These are phyloP conservation scores for Argyresthia albistria DNA, from an alignment of 2,888 invertebrate genomes.

Conservation along the genomic window DNA sequence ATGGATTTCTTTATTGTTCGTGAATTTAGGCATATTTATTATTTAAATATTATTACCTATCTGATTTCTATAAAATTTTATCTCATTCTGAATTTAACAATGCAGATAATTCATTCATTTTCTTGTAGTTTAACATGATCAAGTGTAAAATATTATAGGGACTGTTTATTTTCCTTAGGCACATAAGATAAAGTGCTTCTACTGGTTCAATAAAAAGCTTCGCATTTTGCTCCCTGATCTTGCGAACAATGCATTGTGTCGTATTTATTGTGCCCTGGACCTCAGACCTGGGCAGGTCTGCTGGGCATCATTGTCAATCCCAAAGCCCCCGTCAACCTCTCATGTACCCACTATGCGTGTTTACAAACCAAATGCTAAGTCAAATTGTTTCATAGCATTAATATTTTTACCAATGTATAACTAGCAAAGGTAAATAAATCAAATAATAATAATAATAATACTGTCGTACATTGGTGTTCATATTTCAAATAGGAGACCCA, in stretches of 20 bases:
- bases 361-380: slow-evolving; percentile 65
- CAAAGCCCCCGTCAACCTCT: slow-evolving; percentile 16
- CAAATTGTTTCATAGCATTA: slow-evolving; percentile 68
- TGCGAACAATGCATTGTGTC: slow-evolving; percentile 1
- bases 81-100: slow-evolving; percentile 19
- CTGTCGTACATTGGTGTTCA: slow-evolving; percentile 27
- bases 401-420: slow-evolving; percentile 71
- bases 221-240: slow-evolving; percentile 23
- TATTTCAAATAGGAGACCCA: neutral
- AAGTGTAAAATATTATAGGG: slow-evolving; percentile 65
- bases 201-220: slow-evolving; percentile 52
- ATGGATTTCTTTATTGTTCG: slow-evolving; percentile 24
- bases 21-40: slow-evolving; percentile 29
- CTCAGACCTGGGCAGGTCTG: neutral
- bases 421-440: slow-evolving; percentile 71
- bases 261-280: neutral
- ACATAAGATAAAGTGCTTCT: slow-evolving; percentile 66
- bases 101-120: slow-evolving; percentile 13
- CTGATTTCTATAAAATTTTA: slow-evolving; percentile 25
- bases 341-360: slow-evolving; percentile 39
- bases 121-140: slow-evolving; percentile 31
- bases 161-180: slow-evolving; percentile 59
- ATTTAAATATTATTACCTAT: slow-evolving; percentile 24
- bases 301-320: neutral
- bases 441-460: too few species aligned